Conservation (phyloP, 2,113 vertebrate genomes). For the Pitta sordida region DNA sequence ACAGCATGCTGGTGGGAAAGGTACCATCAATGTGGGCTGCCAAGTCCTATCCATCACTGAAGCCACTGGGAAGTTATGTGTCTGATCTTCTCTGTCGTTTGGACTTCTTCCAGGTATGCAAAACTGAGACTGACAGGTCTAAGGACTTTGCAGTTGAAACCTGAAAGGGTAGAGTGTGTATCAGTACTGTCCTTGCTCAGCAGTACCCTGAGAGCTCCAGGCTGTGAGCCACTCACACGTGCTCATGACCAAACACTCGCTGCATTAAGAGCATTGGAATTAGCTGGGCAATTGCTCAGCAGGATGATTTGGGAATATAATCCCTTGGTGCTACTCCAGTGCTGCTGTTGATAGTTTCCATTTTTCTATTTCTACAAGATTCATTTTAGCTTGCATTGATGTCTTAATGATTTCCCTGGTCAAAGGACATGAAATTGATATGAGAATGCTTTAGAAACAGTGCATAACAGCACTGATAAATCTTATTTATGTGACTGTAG, state of each 20-base stretch:
- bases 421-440: background rate
- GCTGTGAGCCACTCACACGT: background rate
- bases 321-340: background rate
- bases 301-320: background rate
- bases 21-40: slow-evolving; percentile 87
- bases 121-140: background rate
- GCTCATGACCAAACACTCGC: background rate
- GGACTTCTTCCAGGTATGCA: slow-evolving; percentile 83
- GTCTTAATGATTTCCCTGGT: background rate
- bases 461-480: background rate
- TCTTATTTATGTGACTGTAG: background rate
- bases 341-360: background rate
- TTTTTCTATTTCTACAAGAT: background rate
- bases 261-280: background rate
- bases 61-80: slow-evolving; percentile 86
- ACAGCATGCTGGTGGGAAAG: slow-evolving; percentile 87
- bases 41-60: slow-evolving; percentile 91
- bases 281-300: background rate
- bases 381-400: background rate
- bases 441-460: background rate
- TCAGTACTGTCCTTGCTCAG: background rate
- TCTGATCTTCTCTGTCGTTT: slow-evolving; percentile 83
- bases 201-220: background rate
- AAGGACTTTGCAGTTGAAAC: background rate
- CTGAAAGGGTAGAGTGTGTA: background rate